Evolutionary conservation across 1,140 invertebrate genomes (phyloP), one percentile per base, ranked within the genome.

Genomic region (Planococcus citri): DNA sequence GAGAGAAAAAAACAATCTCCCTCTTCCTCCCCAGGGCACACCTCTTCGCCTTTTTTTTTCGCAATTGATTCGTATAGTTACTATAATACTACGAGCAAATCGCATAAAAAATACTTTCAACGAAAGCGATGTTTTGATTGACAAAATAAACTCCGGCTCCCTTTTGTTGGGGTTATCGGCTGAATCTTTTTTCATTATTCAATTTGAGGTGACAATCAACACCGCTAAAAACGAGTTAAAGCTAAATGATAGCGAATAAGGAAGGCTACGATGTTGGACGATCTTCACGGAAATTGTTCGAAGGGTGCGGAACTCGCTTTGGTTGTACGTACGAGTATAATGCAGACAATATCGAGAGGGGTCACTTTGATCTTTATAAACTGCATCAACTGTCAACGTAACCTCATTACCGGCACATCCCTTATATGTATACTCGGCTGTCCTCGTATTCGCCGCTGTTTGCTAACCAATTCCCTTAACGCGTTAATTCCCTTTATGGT

Each of bases 401-500:
- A 64, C 60, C 60, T 64, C 60, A 64, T 64, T 64, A 64, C 60
- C 9, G 60, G 4, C 2, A n/a, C n/a, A 25, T 2, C 60, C 25
- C 60, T 64, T 64, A 27, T 25, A 24, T 64, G 17, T 2, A 4
- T 24, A 64, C 60, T 64, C 60, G 20, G 22, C 60, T 64, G 60
- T 64, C 60, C 60, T 64, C 60, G 60, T 64, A 64, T 25, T 25
- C 21, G 22, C 25, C 60, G 22, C 60, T 64, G 60, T 64, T 64
- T 64, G 60, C 20, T 64, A 25, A 27, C 60, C 60, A 25, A 64
- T 64, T 64, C 60, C 60, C 60, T 64, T 64, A 64, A 64, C 60
- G 60, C 60, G 60, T 64, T 64, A 64, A 64, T 64, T 64, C 60
- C 60, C 60, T 64, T 64, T 64, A 64, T 64, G 60, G 60, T 64